A percentile compares a stretch with the other conserved stretches of the same genome.
Evolutionary conservation across 1,140 invertebrate species (phyloP).

Genomic region (Zeugodacus cucurbitae): DNA sequence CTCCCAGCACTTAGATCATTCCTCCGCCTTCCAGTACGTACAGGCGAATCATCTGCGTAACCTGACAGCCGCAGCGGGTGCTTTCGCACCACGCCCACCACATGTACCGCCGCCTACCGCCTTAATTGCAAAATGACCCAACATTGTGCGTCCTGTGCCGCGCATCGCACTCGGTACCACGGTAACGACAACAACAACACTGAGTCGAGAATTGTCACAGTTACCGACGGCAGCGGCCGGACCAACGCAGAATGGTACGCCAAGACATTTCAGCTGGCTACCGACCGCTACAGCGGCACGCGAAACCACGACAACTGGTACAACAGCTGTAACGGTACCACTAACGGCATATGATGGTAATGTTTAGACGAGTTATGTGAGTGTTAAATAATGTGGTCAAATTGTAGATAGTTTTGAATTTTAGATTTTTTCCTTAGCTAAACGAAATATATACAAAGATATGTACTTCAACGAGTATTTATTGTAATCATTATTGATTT

Average conservation of each 20-base stretch:
- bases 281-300: not conserved
- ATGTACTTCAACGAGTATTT: not conserved
- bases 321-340: not conserved
- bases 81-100: constrained; percentile 46
- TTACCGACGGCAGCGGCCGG: constrained; percentile 9
- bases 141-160: constrained; percentile 61
- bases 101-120: constrained; percentile 29
- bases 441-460: not conserved
- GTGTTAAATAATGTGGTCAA: not conserved
- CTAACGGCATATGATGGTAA: not conserved
- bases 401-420: constrained; percentile 20
- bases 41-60: constrained; percentile 60
- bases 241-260: not conserved
- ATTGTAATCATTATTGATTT: not conserved
- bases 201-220: not conserved
- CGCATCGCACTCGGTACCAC: constrained; percentile 54
- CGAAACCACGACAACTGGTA: not conserved
- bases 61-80: constrained; percentile 55
- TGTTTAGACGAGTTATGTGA: not conserved
- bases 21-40: constrained; percentile 64
- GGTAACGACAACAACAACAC: constrained; percentile 36
- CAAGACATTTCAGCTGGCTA: not conserved
- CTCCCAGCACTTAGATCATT: constrained; percentile 59
- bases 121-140: constrained; percentile 63
- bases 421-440: not conserved